These are phyloP conservation scores for Bombus ignitus DNA, from an alignment of 1,140 invertebrate genomes.

Conservation along the genomic window DNA sequence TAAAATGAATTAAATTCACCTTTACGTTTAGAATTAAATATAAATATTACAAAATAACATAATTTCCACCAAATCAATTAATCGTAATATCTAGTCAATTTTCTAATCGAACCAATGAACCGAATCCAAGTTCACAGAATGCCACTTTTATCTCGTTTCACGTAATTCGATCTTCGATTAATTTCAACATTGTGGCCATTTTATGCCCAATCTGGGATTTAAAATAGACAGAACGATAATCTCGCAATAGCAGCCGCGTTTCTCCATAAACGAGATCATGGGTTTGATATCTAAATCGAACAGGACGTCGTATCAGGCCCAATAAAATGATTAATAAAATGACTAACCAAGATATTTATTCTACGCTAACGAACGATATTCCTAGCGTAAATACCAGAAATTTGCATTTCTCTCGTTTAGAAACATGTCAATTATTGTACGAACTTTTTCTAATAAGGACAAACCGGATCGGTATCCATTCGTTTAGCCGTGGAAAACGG, in stretches of 20 bases:
- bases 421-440: not conserved
- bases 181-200: too few relatives aligned
- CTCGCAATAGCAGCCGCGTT: not conserved
- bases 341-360: not conserved
- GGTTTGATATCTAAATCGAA: not conserved
- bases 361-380: not conserved
- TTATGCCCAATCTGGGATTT: too few relatives aligned
- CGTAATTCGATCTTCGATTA: not conserved
- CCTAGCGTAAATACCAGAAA: not conserved
- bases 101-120: too few relatives aligned
- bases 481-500: not conserved
- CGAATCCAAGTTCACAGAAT: not conserved
- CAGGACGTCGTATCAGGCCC: not conserved
- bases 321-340: not conserved
- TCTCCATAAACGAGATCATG: not conserved
- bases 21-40: not conserved
- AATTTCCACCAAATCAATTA: too few relatives aligned
- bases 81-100: too few relatives aligned
- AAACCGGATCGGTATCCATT: constrained; percentile 2
- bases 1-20: not conserved
- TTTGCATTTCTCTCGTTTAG: constrained; percentile 15
- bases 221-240: not conserved
- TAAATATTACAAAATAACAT: too few relatives aligned
- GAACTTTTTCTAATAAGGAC: not conserved
- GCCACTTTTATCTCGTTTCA: not conserved